Percentiles rank a stretch among this genome's conserved stretches.
Evolutionary conservation across 2,113 vertebrate genomes (phyloP).

Genomic region (Ammodytes dubius): DNA sequence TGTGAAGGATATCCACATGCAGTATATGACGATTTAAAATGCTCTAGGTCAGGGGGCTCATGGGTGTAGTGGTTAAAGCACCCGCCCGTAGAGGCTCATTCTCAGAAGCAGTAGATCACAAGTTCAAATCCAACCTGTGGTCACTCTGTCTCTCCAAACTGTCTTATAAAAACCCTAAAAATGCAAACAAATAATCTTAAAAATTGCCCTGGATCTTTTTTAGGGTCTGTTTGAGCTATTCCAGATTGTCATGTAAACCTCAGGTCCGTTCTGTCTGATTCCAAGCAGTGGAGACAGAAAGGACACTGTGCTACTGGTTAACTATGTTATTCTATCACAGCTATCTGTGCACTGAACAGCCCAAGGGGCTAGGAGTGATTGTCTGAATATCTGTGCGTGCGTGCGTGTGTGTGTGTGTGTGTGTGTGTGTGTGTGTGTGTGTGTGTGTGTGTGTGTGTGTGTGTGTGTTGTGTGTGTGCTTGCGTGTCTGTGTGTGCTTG

Average conservation of each 20-base stretch:
- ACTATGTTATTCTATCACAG: constrained; percentile 59
- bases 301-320: constrained; percentile 47
- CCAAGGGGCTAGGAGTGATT: constrained; percentile 14
- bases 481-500: neutral
- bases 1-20: neutral
- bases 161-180: too few species aligned
- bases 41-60: too few species aligned
- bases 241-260: constrained; percentile 34
- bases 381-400: neutral
- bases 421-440: constrained; percentile 11
- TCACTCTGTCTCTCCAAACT: too few species aligned
- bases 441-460: neutral
- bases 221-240: constrained; percentile 6
- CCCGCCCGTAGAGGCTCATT: too few species aligned
- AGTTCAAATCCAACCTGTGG: too few species aligned
- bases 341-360: constrained; percentile 53
- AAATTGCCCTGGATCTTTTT: neutral
- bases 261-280: constrained; percentile 46
- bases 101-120: too few species aligned
- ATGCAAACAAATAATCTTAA: too few species aligned
- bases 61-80: too few species aligned
- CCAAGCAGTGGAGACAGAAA: constrained; percentile 59
- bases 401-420: neutral
- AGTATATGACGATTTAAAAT: neutral
- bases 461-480: neutral